Percentiles rank a stretch among this genome's conserved stretches.
phyloP scores from a whole-genome alignment of 2,888 invertebrate genomes.

The Drosophila subsilvestris region DNA sequence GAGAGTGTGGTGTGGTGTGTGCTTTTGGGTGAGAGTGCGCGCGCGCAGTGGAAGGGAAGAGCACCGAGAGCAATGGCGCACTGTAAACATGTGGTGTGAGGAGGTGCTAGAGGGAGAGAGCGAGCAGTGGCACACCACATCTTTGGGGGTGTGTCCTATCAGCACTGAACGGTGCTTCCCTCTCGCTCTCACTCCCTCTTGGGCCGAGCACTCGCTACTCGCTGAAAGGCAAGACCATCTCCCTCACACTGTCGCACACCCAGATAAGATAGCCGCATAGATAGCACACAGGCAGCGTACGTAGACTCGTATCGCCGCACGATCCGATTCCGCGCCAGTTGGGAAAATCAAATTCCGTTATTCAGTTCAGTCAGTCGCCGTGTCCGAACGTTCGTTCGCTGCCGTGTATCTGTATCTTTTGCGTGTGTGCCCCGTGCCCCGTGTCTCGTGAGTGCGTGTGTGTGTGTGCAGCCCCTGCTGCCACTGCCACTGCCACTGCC shows the following conservation, averaged over 20 bases:
- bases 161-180: slow-evolving; percentile 14
- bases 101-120: slow-evolving; percentile 21
- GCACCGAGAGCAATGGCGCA: slow-evolving; percentile 69
- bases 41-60: slow-evolving; percentile 41
- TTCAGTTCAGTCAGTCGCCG: slow-evolving; percentile 60
- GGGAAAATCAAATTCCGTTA: slow-evolving; percentile 70
- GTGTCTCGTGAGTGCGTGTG: slow-evolving; percentile 27
- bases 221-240: slow-evolving; percentile 28
- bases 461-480: slow-evolving; percentile 43
- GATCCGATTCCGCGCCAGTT: slow-evolving; percentile 53
- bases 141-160: slow-evolving; percentile 67
- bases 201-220: slow-evolving; percentile 47
- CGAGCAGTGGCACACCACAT: slow-evolving; percentile 14
- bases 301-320: slow-evolving; percentile 29
- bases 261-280: slow-evolving; percentile 60
- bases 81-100: slow-evolving; percentile 55
- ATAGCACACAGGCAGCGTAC: slow-evolving; percentile 38
- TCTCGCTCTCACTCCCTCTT: slow-evolving; percentile 43
- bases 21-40: slow-evolving; percentile 10
- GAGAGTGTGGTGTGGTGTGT: slow-evolving; percentile 8
- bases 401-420: slow-evolving; percentile 22
- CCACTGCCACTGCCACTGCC: slow-evolving; percentile 16
- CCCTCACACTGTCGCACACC: slow-evolving; percentile 46
- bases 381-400: slow-evolving; percentile 36
- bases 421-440: slow-evolving; percentile 9